These are phyloP conservation scores for Torymus auratus DNA, from an alignment of 2,888 invertebrate species.

Conservation along the genomic window DNA sequence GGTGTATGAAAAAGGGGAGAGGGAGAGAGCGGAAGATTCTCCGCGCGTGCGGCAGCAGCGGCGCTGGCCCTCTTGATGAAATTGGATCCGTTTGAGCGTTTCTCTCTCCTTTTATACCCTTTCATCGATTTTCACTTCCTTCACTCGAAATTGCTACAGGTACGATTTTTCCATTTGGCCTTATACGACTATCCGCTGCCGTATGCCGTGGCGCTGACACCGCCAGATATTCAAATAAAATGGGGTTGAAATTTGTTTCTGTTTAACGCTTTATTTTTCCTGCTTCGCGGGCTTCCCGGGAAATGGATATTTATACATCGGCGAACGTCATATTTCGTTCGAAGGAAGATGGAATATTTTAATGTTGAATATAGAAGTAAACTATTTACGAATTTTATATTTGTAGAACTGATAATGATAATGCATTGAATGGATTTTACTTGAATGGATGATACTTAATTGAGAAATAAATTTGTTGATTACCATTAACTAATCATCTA, in stretches of 20 bases:
- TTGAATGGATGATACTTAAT: too few species aligned
- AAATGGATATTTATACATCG: slow-evolving; percentile 26
- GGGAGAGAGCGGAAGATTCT: background rate
- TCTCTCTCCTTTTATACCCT: slow-evolving; percentile 36
- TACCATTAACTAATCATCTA: background rate
- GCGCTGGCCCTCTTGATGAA: slow-evolving; percentile 54
- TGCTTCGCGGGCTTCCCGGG: slow-evolving; percentile 30
- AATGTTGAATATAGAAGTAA: too few species aligned
- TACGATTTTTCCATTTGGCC: slow-evolving; percentile 44
- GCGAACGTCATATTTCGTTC: background rate
- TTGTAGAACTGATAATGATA: too few species aligned
- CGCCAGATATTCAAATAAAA: slow-evolving; percentile 34
- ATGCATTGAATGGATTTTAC: too few species aligned
- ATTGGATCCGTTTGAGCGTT: slow-evolving; percentile 61
- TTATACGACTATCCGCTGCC: background rate
- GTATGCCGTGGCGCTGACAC: slow-evolving; percentile 16
- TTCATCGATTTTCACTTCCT: slow-evolving; percentile 60
- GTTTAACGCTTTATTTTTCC: slow-evolving; percentile 27
- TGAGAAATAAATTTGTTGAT: too few species aligned
- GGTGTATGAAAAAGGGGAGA: slow-evolving; percentile 23
- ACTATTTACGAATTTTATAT: too few species aligned
- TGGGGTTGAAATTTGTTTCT: slow-evolving; percentile 34
- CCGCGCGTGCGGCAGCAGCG: too few species aligned
- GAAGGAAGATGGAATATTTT: background rate
- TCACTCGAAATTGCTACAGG: slow-evolving; percentile 51